Conservation (phyloP, 2,888 invertebrate species). For the Mylabris sibirica region DNA sequence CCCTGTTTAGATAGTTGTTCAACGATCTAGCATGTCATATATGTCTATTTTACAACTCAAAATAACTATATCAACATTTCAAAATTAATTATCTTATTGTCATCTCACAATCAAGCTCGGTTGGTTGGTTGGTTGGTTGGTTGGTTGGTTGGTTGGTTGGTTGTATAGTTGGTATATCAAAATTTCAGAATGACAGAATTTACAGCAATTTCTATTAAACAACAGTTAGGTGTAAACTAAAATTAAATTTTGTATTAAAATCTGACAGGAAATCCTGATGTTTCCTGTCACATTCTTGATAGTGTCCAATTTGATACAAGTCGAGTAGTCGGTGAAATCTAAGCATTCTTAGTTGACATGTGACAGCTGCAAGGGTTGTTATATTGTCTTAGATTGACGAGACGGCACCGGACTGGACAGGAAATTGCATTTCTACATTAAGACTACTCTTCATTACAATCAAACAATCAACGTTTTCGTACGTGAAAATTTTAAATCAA, state of each 20-base stretch:
- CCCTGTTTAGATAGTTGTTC: slow-evolving; percentile 16
- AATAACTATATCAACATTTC: slow-evolving; percentile 10
- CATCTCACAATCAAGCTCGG: neutral
- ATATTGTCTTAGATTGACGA: slow-evolving; percentile 47
- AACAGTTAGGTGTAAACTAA: slow-evolving; percentile 24
- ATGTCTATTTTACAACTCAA: slow-evolving; percentile 4
- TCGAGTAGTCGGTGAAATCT: slow-evolving; percentile 51
- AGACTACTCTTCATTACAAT: slow-evolving; percentile 16
- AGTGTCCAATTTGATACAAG: slow-evolving; percentile 54
- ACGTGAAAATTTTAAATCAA: neutral
- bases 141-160: neutral
- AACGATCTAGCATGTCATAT: neutral
- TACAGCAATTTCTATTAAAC: slow-evolving; percentile 24
- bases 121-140: neutral
- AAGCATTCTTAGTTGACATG: slow-evolving; percentile 56
- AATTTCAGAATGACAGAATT: neutral
- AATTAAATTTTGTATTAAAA: slow-evolving; percentile 37
- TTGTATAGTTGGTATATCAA: neutral
- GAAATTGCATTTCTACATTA: slow-evolving; percentile 28
- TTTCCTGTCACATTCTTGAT: slow-evolving; percentile 49
- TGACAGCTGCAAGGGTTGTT: slow-evolving; percentile 58
- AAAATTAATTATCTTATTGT: slow-evolving; percentile 8
- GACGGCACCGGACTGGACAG: slow-evolving; percentile 25
- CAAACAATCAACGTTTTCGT: neutral
- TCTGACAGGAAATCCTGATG: slow-evolving; percentile 31